Percentiles rank a stretch among this genome's conserved stretches.
Evolutionary conservation across 1,140 invertebrate species (phyloP).

Genomic region (Myzus persicae): DNA sequence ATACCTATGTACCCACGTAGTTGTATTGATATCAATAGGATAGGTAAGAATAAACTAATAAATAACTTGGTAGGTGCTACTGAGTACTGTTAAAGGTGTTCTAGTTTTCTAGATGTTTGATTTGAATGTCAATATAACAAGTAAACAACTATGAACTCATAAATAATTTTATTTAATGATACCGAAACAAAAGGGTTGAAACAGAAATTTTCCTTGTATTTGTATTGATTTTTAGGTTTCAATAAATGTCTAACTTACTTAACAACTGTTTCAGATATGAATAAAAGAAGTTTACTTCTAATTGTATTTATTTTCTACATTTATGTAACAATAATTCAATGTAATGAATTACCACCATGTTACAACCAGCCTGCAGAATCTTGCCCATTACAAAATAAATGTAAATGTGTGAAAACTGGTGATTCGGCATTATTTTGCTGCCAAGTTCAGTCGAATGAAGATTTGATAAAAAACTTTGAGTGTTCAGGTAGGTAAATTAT

Average conservation of each 20-base stretch:
- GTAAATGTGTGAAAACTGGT: slow-evolving; percentile 30
- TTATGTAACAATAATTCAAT: background rate
- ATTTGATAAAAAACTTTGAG: slow-evolving; percentile 27
- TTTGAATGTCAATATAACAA: slow-evolving; percentile 31
- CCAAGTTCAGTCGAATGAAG: slow-evolving; percentile 29
- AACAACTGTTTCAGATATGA: slow-evolving; percentile 39
- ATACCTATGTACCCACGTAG: background rate
- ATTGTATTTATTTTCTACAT: slow-evolving; percentile 13
- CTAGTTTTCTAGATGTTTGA: background rate
- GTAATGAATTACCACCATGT: slow-evolving; percentile 44
- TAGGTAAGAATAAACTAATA: slow-evolving; percentile 19
- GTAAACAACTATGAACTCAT: slow-evolving; percentile 17
- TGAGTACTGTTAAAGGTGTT: background rate
- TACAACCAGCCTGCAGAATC: slow-evolving; percentile 31
- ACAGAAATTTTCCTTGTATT: background rate
- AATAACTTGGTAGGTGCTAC: background rate
- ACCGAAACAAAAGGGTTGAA: background rate
- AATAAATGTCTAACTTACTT: background rate
- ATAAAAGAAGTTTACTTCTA: slow-evolving; percentile 4
- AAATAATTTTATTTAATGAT: slow-evolving; percentile 21
- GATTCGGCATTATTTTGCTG: slow-evolving; percentile 42
- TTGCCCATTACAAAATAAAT: slow-evolving; percentile 37
- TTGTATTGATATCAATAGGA: background rate
- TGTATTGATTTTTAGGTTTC: background rate
- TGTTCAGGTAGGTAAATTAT: slow-evolving; percentile 47